Evolutionary conservation across 2,113 vertebrate species (phyloP).

Genomic region (Sapajus apella): DNA sequence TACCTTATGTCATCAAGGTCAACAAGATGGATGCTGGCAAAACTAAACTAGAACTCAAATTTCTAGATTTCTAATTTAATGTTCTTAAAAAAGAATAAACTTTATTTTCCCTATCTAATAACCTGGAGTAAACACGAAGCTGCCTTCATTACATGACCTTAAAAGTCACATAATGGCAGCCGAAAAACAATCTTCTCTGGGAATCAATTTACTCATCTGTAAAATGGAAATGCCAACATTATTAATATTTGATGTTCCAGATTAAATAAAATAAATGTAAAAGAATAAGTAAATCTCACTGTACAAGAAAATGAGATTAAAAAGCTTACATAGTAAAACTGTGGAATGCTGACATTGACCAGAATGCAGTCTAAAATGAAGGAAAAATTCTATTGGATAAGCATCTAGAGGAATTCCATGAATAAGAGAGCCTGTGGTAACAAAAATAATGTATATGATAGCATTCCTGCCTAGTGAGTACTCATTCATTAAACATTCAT

Average conservation of each 20-base stretch:
- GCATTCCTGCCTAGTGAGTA: not conserved
- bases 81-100: not conserved
- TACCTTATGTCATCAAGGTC: not conserved
- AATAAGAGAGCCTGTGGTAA: not conserved
- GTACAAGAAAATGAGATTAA: slow-evolving; percentile 20
- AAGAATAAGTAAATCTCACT: not conserved
- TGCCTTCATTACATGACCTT: not conserved
- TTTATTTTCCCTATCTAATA: not conserved
- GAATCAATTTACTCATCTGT: slow-evolving; percentile 71
- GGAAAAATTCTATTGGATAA: not conserved
- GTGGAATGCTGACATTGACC: not conserved
- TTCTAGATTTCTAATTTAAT: not conserved
- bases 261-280: slow-evolving; percentile 56
- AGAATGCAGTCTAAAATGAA: slow-evolving; percentile 32
- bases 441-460: not conserved
- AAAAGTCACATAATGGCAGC: slow-evolving; percentile 66
- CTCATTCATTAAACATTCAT: not conserved
- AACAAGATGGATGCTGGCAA: not conserved
- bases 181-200: slow-evolving; percentile 47
- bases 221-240: slow-evolving; percentile 74
- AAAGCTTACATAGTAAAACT: not conserved
- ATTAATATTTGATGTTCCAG: slow-evolving; percentile 66
- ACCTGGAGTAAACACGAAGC: slow-evolving; percentile 15
- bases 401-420: not conserved
- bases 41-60: not conserved